Conservation (phyloP, 2,113 vertebrate genomes). For the Trogon melanurus region DNA sequence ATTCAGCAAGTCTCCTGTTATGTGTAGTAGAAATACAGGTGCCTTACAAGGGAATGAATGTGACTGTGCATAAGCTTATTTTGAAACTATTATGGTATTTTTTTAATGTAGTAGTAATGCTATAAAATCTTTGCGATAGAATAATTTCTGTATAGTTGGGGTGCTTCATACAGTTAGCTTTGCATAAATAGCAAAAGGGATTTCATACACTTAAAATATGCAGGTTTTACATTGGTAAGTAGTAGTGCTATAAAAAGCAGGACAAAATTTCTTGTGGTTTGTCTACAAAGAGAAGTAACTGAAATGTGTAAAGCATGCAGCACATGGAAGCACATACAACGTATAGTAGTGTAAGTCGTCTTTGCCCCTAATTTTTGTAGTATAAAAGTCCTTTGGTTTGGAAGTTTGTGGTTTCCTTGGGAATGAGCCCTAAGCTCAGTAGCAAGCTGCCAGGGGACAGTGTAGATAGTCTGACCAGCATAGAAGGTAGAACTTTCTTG, state of each 20-base stretch:
- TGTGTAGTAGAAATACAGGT: background rate
- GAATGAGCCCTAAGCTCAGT: background rate
- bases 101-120: background rate
- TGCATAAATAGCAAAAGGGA: background rate
- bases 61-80: background rate
- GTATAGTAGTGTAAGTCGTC: background rate
- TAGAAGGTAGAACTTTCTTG: background rate
- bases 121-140: background rate
- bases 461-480: background rate
- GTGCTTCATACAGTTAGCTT: background rate
- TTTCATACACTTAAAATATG: background rate
- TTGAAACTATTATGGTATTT: background rate
- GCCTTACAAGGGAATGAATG: background rate
- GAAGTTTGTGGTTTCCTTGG: background rate
- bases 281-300: background rate
- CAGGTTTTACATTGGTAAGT: background rate
- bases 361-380: background rate
- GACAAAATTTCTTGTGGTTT: background rate
- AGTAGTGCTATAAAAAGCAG: background rate
- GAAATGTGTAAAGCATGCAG: background rate
- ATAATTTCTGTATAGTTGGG: background rate
- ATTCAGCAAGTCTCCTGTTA: background rate
- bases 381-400: background rate
- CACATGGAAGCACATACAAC: background rate
- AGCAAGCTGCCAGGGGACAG: background rate